phyloP scores from a whole-genome alignment of 2,797 vertebrate species.

The Hapalemur alaotrensis region DNA sequence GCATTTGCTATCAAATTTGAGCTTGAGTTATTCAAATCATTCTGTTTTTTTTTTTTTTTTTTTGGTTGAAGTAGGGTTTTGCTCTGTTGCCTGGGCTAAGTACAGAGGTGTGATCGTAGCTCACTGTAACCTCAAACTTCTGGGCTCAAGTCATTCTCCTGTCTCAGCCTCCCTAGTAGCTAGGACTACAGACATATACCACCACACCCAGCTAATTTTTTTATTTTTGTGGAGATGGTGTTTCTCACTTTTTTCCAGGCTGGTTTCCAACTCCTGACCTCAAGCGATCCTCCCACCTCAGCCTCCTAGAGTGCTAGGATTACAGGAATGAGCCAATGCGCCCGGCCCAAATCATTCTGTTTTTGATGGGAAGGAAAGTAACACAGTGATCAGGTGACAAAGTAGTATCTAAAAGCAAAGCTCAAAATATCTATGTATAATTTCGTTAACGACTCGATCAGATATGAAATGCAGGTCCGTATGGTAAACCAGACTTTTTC shows the following conservation, averaged over 20 bases:
- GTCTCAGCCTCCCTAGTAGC: neutral
- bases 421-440: constrained; percentile 13
- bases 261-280: neutral
- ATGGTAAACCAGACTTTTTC: constrained; percentile 1
- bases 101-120: neutral
- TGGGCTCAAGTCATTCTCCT: neutral
- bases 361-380: constrained; percentile 26
- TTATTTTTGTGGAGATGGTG: neutral
- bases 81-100: neutral
- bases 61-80: neutral
- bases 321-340: neutral
- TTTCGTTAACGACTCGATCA: neutral
- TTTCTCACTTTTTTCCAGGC: neutral
- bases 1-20: neutral
- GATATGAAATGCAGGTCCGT: neutral
- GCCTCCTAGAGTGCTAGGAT: neutral
- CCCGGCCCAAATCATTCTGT: neutral
- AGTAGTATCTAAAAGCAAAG: constrained; percentile 14
- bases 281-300: neutral
- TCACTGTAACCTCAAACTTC: neutral
- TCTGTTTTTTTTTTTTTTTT: neutral
- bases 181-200: neutral
- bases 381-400: neutral
- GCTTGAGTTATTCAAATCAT: neutral
- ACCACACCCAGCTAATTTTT: neutral